Base-by-base conservation (phyloP, 1,140 invertebrate genomes). In the Daktulosphaira vitifoliae region DNA sequence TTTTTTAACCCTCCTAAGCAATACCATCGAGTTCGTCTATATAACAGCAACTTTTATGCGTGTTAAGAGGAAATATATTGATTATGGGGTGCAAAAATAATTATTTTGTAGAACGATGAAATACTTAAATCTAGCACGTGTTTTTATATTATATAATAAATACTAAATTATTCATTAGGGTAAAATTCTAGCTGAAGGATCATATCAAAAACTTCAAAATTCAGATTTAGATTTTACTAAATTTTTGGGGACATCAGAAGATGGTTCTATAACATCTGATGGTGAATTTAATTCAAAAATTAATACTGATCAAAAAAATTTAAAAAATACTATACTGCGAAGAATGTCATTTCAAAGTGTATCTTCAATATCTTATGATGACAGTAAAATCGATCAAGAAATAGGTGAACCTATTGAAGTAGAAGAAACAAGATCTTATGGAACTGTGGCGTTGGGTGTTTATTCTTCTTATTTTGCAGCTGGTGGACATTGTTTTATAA, bases 401-500 rank as follows among this genome's bases (percentile, higher is more conserved):
- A 23, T 25, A 6, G 53, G 37, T 20, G 67, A 69, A 22, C 69
- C 69, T 16, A 56, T 65, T 15, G 66, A 68, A 65, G 44, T 65
- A 6, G 65, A 42, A 29, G 71, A 73, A 68, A 67, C 50, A 38
- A 51, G 65, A 16, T 69, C 72, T 3, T 70, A 70, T 26, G 78
- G 78, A 0, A 72, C 73, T 29, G 68, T 73, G 38, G 71, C 74
- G 11, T 70, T 74, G 18, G 73, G 73, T 22, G 81, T 89, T 1
- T 91, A 90, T 71, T 70, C 70, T 18, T 74, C 81, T 22, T 92
- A 90, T 71, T 83, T 90, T 67, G 76, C 72, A 9, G 81, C 85
- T 1, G 85, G 87, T 3, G 82, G 83, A 3, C 80, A 82, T 68
- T 80, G 78, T 67, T 77, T 77, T 26, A 68, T 85, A 5, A 72